Conservation (phyloP, 2,113 vertebrate genomes). For the Oryzias melastigma region DNA sequence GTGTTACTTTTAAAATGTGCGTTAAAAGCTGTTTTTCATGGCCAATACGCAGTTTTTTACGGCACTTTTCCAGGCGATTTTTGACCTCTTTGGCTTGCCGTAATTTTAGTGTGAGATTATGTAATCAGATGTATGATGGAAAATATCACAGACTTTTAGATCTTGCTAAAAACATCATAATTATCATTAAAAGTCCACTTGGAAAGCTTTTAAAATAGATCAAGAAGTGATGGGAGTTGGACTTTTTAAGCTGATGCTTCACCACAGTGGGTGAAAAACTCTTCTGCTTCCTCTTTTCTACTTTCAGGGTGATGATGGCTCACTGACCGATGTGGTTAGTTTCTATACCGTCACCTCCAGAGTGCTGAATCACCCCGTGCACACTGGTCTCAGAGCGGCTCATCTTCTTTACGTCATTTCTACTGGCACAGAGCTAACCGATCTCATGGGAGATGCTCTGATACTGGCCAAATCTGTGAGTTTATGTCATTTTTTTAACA, state of each 20-base stretch:
- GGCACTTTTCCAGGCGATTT: no score
- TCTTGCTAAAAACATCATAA: no score
- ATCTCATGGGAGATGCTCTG: constrained; percentile 89
- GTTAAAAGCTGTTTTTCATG: no score
- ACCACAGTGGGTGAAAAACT: background rate
- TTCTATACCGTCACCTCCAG: constrained; percentile 86
- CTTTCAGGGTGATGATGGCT: constrained; percentile 76
- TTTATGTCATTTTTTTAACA: constrained; percentile 7
- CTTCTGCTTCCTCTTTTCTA: background rate
- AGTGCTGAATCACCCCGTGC: constrained; percentile 89
- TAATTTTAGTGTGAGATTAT: no score
- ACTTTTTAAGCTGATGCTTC: background rate
- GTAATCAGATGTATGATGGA: no score
- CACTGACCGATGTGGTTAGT: constrained; percentile 90
- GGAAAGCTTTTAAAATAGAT: no score
- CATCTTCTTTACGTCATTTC: constrained; percentile 85
- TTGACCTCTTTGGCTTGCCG: no score
- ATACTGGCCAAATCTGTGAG: constrained; percentile 92
- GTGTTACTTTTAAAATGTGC: no score
- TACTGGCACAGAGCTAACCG: constrained; percentile 80
- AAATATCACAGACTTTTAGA: no score
- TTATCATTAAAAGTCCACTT: no score
- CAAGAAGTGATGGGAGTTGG: no score
- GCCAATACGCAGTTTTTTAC: no score
- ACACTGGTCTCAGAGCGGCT: constrained; percentile 89